Conservation (phyloP, 53 echinoderm and acorn worm species). For the Paracentrotus lividus region DNA sequence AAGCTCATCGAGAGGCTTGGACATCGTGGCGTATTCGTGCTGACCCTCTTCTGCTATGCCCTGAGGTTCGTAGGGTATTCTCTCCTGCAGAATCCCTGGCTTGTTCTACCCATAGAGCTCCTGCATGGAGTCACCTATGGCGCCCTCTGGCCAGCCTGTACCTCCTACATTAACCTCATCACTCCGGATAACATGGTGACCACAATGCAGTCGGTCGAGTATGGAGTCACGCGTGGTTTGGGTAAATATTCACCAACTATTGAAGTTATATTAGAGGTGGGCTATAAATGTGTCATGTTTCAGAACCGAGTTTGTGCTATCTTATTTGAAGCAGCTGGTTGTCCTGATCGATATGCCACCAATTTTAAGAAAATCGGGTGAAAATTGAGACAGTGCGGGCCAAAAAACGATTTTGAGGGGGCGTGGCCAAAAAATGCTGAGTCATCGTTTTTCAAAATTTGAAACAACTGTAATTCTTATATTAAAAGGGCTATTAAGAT, state of each 20-base stretch:
- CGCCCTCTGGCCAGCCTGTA: slow-evolving; percentile 79
- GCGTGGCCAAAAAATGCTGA: no score
- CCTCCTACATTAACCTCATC: slow-evolving; percentile 73
- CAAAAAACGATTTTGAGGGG: no score
- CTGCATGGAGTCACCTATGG: slow-evolving; percentile 86
- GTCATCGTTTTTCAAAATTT: no score
- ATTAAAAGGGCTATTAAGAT: no score
- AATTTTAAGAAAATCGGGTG: no score
- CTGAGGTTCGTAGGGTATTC: slow-evolving; percentile 79
- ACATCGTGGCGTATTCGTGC: slow-evolving; percentile 77
- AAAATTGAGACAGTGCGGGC: no score
- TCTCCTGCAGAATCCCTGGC: slow-evolving; percentile 80
- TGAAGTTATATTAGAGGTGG: not conserved
- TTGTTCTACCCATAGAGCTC: slow-evolving; percentile 80
- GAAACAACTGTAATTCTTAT: no score
- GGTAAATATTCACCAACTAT: slow-evolving; percentile 71
- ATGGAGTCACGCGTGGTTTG: slow-evolving; percentile 69
- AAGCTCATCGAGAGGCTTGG: slow-evolving; percentile 81
- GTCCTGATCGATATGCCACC: no score
- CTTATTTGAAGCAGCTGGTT: no score
- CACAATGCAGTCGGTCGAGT: slow-evolving; percentile 75
- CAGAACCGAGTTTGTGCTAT: no score
- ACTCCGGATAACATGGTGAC: slow-evolving; percentile 77
- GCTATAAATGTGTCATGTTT: no score
- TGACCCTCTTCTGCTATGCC: slow-evolving; percentile 74